Evolutionary conservation across 1,140 invertebrate species (phyloP), one percentile per base, ranked within the genome.

Genomic region (Pseudobourletiella spinata): DNA sequence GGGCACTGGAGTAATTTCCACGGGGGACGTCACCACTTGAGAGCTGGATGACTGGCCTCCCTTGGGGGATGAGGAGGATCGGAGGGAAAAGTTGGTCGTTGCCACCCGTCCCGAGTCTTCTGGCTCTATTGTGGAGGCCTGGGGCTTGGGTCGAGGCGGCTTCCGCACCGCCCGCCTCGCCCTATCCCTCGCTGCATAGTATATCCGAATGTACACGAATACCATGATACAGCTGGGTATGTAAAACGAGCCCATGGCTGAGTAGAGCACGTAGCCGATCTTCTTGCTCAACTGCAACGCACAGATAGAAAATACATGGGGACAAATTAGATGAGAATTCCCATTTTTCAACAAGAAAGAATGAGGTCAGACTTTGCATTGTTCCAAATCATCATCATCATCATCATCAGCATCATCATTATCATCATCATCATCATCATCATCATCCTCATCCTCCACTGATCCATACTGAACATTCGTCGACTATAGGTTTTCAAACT

Each of bases 191-290:
- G 95, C 95, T 18, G 94, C 95, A 76, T 86, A 91, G 78, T 98
- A 99, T 79, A 99, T 99, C 74, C 92, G 83, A 73, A 97, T 93
- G 79, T 99, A 99, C 46, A 99, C 91, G 79, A 98, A 97, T 64
- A 98, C 90, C 90, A 99, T 98, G 74, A 99, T 93, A 76, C 92
- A 91, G 72, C 91, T 91, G 43, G 97, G 97, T 71, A 99, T 91
- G 79, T 98, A 97, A 81, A 99, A 99, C 66, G 94, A 98, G 61
- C 95, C 94, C 59, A 97, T 82, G 14, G 95, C 93, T 29, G 93
- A 97, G 78, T 99, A 98, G 51, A 99, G 79, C 69, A 99, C 95
- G 79, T 99, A 99, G 59, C 93, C 93, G 70, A 95, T 84, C 76
- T 96, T 93, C 70, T 94, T 88, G 64, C 89, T 93, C 69, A 95